phyloP scores from a whole-genome alignment of 2,797 vertebrate genomes.

The Sebastolobus alascanus region DNA sequence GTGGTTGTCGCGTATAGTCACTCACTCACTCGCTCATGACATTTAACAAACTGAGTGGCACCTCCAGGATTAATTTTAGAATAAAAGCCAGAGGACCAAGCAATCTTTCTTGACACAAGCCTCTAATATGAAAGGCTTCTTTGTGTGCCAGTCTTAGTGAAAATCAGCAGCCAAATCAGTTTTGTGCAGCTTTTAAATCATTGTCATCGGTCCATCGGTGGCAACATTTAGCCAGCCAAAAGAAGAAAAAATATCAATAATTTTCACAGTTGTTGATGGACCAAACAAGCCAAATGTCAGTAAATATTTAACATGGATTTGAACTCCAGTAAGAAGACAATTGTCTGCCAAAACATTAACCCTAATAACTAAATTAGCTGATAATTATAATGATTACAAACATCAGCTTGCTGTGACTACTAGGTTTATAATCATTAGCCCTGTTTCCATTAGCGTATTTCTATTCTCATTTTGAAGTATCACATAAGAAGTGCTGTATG shows the following conservation, averaged over 20 bases:
- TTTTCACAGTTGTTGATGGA: background rate
- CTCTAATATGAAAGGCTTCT: background rate
- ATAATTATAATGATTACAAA: background rate
- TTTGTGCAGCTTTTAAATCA: conserved; percentile 12
- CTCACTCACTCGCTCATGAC: background rate
- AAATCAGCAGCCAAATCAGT: conserved; percentile 13
- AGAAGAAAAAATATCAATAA: no score
- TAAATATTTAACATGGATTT: background rate
- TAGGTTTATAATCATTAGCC: background rate
- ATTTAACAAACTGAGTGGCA: background rate
- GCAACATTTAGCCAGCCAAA: background rate
- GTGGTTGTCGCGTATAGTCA: conserved; percentile 1
- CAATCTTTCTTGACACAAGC: background rate
- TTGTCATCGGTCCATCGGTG: background rate
- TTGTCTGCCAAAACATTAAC: background rate
- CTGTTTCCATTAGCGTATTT: background rate
- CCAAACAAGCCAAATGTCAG: background rate
- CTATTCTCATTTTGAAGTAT: no score
- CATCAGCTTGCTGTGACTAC: background rate
- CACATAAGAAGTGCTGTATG: no score
- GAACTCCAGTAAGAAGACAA: background rate
- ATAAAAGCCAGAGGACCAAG: background rate
- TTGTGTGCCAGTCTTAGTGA: background rate
- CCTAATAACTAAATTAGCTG: background rate
- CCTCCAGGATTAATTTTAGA: conserved; percentile 6